A percentile compares a stretch with the other conserved stretches of the same genome.
phyloP scores from a whole-genome alignment of 2,797 vertebrate species.

The Sciaenops ocellatus region DNA sequence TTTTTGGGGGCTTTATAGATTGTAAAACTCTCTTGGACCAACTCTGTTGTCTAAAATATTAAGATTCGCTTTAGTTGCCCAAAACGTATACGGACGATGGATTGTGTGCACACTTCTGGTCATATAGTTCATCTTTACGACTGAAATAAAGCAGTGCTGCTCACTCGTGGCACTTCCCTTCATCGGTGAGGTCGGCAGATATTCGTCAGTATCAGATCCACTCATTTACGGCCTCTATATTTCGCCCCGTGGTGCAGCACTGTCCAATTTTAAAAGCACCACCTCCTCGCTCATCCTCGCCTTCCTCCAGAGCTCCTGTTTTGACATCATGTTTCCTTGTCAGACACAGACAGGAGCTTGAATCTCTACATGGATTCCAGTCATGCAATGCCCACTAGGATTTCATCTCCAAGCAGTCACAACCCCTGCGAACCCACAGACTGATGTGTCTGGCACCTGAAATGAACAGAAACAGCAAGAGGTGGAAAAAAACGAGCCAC shows the following conservation, averaged over 20 bases:
- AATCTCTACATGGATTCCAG: slow-evolving; percentile 52
- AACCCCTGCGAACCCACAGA: slow-evolving; percentile 41
- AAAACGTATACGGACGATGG: neutral
- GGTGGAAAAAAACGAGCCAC: slow-evolving; percentile 58
- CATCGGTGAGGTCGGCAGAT: slow-evolving; percentile 17
- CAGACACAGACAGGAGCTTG: slow-evolving; percentile 36
- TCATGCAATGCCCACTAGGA: slow-evolving; percentile 59
- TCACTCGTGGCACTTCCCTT: neutral
- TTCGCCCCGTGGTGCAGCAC: neutral
- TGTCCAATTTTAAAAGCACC: slow-evolving; percentile 9
- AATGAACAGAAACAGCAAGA: slow-evolving; percentile 54
- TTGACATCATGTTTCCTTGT: slow-evolving; percentile 37
- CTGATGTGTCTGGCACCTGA: slow-evolving; percentile 63
- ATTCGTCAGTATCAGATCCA: slow-evolving; percentile 10
- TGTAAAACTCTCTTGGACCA: neutral
- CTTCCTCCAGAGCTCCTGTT: slow-evolving; percentile 3
- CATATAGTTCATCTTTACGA: neutral
- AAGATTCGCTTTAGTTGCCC: neutral
- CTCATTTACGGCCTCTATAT: slow-evolving; percentile 19
- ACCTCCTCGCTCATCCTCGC: neutral
- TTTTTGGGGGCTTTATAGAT: no score
- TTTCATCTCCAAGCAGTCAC: slow-evolving; percentile 55
- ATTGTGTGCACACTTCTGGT: neutral
- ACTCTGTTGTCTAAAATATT: neutral
- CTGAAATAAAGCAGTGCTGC: slow-evolving; percentile 3